Conservation (phyloP, 1,140 invertebrate species). For the Zaprionus nigranus region DNA sequence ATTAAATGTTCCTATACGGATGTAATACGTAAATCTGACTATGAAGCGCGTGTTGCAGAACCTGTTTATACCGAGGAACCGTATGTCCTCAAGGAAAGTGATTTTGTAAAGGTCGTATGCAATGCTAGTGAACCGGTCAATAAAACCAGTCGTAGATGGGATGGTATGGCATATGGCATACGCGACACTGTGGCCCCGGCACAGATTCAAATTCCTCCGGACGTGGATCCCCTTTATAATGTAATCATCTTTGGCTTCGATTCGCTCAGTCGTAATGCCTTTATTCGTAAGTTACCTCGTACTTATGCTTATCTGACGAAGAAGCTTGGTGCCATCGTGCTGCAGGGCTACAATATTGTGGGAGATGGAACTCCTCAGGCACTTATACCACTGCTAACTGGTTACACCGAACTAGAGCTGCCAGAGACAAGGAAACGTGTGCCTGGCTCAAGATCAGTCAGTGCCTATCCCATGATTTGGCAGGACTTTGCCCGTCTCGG, state of each 20-base stretch:
- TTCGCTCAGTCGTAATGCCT: slow-evolving; percentile 94
- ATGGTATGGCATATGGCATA: no score
- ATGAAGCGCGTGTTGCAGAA: slow-evolving; percentile 84
- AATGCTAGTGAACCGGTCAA: no score
- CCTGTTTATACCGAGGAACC: slow-evolving; percentile 86
- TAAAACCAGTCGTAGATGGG: no score
- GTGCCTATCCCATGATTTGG: slow-evolving; percentile 93
- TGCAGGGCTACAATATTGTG: slow-evolving; percentile 95
- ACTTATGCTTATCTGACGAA: slow-evolving; percentile 91
- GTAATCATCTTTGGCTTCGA: slow-evolving; percentile 96
- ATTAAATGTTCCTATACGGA: slow-evolving; percentile 87
- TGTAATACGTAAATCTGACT: slow-evolving; percentile 87
- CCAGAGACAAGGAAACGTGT: slow-evolving; percentile 92
- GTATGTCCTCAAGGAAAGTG: slow-evolving; percentile 87
- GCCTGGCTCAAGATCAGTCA: slow-evolving; percentile 88
- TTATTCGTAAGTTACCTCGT: slow-evolving; percentile 93
- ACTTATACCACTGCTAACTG: slow-evolving; percentile 95
- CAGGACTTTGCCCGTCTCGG: slow-evolving; percentile 89
- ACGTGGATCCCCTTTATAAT: slow-evolving; percentile 85
- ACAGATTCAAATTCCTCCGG: slow-evolving; percentile 51
- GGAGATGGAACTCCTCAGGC: slow-evolving; percentile 98
- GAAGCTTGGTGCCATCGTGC: slow-evolving; percentile 88
- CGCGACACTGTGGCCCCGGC: no score
- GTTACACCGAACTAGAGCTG: slow-evolving; percentile 94
- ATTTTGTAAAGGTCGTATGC: slow-evolving; percentile 88